Evolutionary conservation across 92 coral and sea anemone species (phyloP), one percentile per base, ranked within the genome.

Genomic region (Zoanthus sociatus): DNA sequence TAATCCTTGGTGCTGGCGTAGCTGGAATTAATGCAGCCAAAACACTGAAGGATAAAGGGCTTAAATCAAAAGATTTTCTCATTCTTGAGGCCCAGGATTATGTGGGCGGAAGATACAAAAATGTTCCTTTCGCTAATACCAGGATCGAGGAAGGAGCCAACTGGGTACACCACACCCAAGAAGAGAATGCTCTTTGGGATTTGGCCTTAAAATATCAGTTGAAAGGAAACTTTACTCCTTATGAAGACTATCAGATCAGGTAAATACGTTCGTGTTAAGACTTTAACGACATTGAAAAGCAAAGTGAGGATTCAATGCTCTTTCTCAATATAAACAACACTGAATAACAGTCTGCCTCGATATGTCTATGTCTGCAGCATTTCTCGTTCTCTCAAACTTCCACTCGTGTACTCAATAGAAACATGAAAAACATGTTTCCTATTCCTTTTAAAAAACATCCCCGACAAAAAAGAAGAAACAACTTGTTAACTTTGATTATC

Each of bases 1-100:
- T 95, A 47, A 95, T 95, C 50, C 92, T 95, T 8, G 96, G 96
- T 1, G 95, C 96, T 60, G 98, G 98, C 16, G 83, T 95, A n/a
- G 92, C 98, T 2, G 98, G 98, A 8, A 67, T 95, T 14, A 84
- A 86, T 13, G 96, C 98, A 46, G 98, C 94, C 14, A 92, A 92
- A 89, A 89, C 94, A 32, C 81, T 95, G 46, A 66, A 84, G 64
- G 91, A 92, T 48, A 90, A 83, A 71, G 96, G 94, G 66, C n/a
- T 93, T 6, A 71, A 90, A 3, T 50, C 55, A 5, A 50, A 50
- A 50, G 92, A 95, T 84, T 95, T 93, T 76, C 87, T 95, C 44
- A 88, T 95, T 58, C 96, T 93, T 1, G 98, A 95, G 87, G 98
- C 94, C 3, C 96, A 93, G 78, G 94, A 93, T 51, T 93, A 93